Percentiles rank a stretch among this genome's conserved stretches.
Evolutionary conservation across 2,888 invertebrate species (phyloP).

Genomic region (Gryllus longicercus): DNA sequence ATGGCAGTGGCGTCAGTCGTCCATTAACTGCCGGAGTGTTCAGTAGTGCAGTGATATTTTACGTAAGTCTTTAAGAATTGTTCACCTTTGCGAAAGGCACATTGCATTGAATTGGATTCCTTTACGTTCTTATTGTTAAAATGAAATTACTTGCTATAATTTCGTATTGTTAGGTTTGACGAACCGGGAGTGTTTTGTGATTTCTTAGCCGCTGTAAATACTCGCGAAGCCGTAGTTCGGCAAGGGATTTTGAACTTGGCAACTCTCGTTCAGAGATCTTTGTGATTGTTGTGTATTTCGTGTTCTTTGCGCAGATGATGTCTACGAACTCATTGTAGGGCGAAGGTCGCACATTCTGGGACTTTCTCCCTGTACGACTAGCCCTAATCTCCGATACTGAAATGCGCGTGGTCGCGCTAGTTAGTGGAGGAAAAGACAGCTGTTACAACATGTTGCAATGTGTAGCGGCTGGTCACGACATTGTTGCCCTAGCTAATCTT

Average conservation of each 20-base stretch:
- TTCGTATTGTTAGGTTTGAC: neutral
- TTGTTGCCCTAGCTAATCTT: slow-evolving; percentile 95
- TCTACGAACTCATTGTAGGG: slow-evolving; percentile 37
- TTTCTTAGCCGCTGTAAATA: neutral
- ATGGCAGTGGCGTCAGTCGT: slow-evolving; percentile 36
- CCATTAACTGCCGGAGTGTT: slow-evolving; percentile 30
- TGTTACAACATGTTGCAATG: slow-evolving; percentile 99
- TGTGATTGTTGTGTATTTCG: neutral
- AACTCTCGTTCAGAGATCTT: no score
- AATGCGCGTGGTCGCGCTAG: slow-evolving; percentile 84
- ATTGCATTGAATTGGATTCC: neutral
- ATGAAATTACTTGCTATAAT: neutral
- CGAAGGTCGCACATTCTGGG: neutral
- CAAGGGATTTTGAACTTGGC: no score
- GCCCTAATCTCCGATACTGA: slow-evolving; percentile 42
- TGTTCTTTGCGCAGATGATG: slow-evolving; percentile 42
- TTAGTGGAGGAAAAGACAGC: slow-evolving; percentile 99
- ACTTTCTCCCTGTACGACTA: neutral
- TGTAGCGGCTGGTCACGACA: slow-evolving; percentile 88
- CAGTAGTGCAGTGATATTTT: slow-evolving; percentile 31
- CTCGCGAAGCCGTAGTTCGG: neutral
- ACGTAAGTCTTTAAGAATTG: slow-evolving; percentile 20
- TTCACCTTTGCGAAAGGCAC: neutral
- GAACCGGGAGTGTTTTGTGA: neutral
- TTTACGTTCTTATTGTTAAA: neutral